These are phyloP conservation scores for Gouania willdenowi DNA, from an alignment of 2,797 vertebrate species.

Conservation along the genomic window DNA sequence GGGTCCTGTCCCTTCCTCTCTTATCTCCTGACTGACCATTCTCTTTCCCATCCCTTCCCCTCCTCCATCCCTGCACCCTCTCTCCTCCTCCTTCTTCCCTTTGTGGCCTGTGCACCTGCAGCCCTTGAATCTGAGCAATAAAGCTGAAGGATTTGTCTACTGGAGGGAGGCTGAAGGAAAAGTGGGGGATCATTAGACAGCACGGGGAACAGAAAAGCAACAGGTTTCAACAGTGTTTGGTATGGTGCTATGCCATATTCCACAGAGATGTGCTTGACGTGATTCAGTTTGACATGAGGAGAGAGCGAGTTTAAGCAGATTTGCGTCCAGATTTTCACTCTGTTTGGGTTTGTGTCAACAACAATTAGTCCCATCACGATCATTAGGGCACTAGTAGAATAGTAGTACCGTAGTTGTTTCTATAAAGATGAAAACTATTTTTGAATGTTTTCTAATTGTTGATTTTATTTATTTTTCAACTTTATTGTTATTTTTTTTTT, in stretches of 20 bases:
- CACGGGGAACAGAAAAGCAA: conserved; percentile 61
- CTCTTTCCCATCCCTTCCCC: conserved; percentile 53
- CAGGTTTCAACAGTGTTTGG: conserved; percentile 58
- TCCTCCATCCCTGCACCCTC: conserved; percentile 4
- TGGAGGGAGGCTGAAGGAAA: conserved; percentile 61
- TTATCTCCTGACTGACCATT: conserved; percentile 65
- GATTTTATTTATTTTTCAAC: too few species aligned
- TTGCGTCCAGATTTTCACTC: conserved; percentile 58
- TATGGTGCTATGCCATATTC: conserved; percentile 43
- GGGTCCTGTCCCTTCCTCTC: conserved; percentile 58
- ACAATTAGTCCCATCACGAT: conserved; percentile 52
- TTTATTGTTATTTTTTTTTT: too few species aligned
- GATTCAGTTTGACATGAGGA: conserved; percentile 67
- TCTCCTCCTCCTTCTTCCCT: conserved; percentile 24
- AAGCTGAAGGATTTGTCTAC: conserved; percentile 74
- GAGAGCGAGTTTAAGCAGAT: conserved; percentile 70
- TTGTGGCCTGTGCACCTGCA: conserved; percentile 73
- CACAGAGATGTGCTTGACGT: conserved; percentile 45
- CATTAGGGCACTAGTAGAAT: too few species aligned
- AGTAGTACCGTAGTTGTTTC: too few species aligned
- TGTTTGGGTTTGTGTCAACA: conserved; percentile 63
- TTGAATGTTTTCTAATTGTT: too few species aligned
- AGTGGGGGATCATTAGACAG: conserved; percentile 55
- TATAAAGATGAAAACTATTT: too few species aligned
- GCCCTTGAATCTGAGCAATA: conserved; percentile 72